Conservation (phyloP, 2,113 vertebrate species). For the Dasyprocta punctata region DNA sequence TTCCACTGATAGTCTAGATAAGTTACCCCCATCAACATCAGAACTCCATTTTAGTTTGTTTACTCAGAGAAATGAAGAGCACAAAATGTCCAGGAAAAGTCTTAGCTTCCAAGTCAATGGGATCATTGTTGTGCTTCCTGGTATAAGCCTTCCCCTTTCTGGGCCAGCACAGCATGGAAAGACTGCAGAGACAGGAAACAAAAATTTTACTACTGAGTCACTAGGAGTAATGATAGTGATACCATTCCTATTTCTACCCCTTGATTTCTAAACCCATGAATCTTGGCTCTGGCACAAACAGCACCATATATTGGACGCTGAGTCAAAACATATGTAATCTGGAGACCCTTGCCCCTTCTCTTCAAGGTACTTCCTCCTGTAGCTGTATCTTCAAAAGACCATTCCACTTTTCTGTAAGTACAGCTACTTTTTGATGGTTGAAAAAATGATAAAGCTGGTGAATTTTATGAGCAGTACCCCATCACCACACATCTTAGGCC, state of each 20-base stretch:
- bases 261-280: not conserved
- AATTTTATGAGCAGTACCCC: not conserved
- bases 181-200: not conserved
- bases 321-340: not conserved
- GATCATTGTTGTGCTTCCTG: not conserved
- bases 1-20: not conserved
- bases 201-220: not conserved
- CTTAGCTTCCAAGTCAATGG: not conserved
- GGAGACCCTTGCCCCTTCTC: not conserved
- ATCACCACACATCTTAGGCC: not conserved
- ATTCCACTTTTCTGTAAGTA: not conserved
- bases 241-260: not conserved
- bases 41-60: not conserved
- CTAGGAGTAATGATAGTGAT: not conserved
- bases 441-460: not conserved
- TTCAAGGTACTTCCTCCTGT: not conserved
- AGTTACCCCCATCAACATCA: not conserved
- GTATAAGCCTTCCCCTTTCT: not conserved
- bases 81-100: not conserved
- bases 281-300: not conserved
- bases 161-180: not conserved
- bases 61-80: not conserved
- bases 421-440: not conserved
- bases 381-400: not conserved
- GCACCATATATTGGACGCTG: not conserved